A percentile compares a stretch with the other conserved stretches of the same genome.
phyloP scores from a whole-genome alignment of 2,797 vertebrate species.

The Phataginus tetradactyla region DNA sequence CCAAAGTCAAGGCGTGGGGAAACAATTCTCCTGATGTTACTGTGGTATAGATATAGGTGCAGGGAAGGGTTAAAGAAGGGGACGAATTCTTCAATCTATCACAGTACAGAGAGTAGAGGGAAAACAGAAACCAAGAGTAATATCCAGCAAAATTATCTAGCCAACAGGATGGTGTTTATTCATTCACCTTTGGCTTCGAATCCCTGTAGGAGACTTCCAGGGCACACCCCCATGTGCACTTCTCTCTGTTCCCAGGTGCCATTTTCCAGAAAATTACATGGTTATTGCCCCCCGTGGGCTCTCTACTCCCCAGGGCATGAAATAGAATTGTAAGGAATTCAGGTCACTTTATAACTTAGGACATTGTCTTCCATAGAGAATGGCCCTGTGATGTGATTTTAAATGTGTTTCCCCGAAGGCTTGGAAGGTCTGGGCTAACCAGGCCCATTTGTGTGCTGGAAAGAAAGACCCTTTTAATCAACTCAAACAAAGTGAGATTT shows the following conservation, averaged over 20 bases:
- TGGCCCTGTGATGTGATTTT: not conserved
- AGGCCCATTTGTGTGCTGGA: not conserved
- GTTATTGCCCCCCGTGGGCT: not conserved
- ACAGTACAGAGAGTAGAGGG: not conserved
- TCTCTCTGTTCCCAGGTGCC: not conserved
- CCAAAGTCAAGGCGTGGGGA: not conserved
- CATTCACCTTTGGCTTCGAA: not conserved
- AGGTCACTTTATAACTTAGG: not conserved
- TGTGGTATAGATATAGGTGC: too few relatives aligned
- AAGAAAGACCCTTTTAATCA: not conserved
- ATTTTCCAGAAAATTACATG: not conserved
- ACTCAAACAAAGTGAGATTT: not conserved
- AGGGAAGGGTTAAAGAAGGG: not conserved
- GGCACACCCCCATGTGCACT: not conserved
- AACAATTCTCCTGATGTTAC: rapidly evolving
- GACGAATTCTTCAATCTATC: not conserved
- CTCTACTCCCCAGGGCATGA: not conserved
- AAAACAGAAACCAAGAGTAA: not conserved
- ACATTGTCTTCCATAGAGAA: not conserved
- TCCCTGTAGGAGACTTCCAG: not conserved
- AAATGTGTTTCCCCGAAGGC: not conserved
- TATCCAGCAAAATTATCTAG: not conserved
- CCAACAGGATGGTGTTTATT: not conserved
- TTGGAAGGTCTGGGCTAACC: not conserved
- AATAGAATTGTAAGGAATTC: not conserved